Evolutionary conservation across 2,797 vertebrate genomes (phyloP), one percentile per base, ranked within the genome.

Genomic region (Momotus momota): DNA sequence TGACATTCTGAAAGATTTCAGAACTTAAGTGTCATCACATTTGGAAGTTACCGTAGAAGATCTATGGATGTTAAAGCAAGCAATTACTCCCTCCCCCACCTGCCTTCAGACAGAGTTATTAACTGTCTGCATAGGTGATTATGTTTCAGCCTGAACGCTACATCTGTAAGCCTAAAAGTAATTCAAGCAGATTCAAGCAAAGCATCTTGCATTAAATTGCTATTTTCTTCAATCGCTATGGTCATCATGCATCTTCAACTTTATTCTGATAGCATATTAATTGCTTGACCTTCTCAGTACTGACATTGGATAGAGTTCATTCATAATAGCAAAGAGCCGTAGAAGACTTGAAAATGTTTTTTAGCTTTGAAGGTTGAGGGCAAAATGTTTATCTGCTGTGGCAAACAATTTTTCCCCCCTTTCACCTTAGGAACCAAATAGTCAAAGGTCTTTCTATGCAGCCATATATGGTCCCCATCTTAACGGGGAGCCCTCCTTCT

Each of bases 251-350:
- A 70, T 31, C 80, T 92, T 84, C 86, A 90, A 23, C 72, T 84
- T 94, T 48, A 91, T 94, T 77, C 54, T 91, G 70, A 93, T 65
- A 94, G 55, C 49, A 75, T 66, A 77, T 86, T 90, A 93, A 94
- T 69, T 73, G 55, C 78, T 73, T 86, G 91, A 86, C 93, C 81
- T 96, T 96, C 90, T 88, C 89, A 84, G 48, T 79, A 38, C 80
- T 66, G 77, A 84, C n/a, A 81, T n/a, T 22, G 49, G 35, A 70
- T 4, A 64, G 64, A 55, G 31, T 18, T 80, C 52, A 86, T 5
- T 27, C 22, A 10, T 40, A 93, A 75, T 8, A 69, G 61, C 49
- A 69, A 75, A 84, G 66, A 84, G 48, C 20, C 65, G 12, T 12
- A 90, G 16, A 79, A 52, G 2, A 70, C 45, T 62, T 77, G 49